phyloP scores from a whole-genome alignment of 2,113 vertebrate species.

The Corydoras maculifer region DNA sequence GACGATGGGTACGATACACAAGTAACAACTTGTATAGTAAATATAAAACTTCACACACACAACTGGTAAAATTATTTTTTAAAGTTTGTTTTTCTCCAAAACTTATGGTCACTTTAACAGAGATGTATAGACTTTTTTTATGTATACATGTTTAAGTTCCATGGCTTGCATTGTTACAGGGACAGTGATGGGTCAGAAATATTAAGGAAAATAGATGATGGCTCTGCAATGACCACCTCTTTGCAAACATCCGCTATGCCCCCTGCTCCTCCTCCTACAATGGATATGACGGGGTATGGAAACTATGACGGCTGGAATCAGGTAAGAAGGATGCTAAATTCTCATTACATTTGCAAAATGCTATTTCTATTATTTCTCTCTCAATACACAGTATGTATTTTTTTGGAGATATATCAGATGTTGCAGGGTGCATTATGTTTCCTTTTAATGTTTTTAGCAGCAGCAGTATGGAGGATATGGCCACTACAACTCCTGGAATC shows the following conservation, averaged over 20 bases:
- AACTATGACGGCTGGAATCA: slow-evolving; percentile 71
- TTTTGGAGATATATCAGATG: neutral
- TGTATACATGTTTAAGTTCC: neutral
- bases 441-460: slow-evolving; percentile 41
- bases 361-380: too few relatives aligned
- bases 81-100: too few relatives aligned
- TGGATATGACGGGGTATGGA: slow-evolving; percentile 60
- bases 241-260: slow-evolving; percentile 44
- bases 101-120: too few relatives aligned
- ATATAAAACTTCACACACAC: neutral
- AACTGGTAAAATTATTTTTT: neutral
- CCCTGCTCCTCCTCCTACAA: slow-evolving; percentile 58
- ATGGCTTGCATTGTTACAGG: slow-evolving; percentile 34
- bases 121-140: neutral
- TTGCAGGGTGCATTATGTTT: neutral
- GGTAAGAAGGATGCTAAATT: slow-evolving; percentile 47
- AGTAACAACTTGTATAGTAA: neutral
- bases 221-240: slow-evolving; percentile 27
- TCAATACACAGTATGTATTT: too few relatives aligned
- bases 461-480: slow-evolving; percentile 67
- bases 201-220: slow-evolving; percentile 57
- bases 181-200: slow-evolving; percentile 65
- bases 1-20: slow-evolving; percentile 67
- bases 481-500: slow-evolving; percentile 70
- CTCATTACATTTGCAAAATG: neutral